phyloP scores from a whole-genome alignment of 2,888 invertebrate species.

The Drosophila mimica region DNA sequence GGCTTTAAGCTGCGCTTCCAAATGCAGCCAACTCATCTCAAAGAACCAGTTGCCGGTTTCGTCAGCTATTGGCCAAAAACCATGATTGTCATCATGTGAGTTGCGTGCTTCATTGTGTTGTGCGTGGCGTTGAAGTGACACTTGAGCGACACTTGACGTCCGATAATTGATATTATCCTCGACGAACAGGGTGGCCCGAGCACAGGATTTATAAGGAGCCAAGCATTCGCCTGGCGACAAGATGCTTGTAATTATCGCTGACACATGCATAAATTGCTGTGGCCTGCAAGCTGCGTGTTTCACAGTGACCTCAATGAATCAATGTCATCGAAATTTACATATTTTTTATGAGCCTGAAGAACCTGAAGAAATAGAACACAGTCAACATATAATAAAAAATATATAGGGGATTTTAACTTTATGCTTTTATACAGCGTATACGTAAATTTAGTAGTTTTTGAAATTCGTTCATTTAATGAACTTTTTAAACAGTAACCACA shows the following conservation, averaged over 20 bases:
- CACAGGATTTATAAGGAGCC: constrained; percentile 2
- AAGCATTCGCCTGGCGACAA: constrained; percentile 38
- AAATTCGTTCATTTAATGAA: not conserved
- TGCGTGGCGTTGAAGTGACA: constrained; percentile 76
- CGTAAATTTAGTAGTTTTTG: not conserved
- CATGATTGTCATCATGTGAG: constrained; percentile 58
- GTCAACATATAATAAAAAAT: not conserved
- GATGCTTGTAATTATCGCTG: constrained; percentile 66
- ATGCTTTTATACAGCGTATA: not conserved
- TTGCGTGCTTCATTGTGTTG: constrained; percentile 41
- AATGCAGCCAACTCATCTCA: constrained; percentile 33
- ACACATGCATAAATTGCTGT: constrained; percentile 54
- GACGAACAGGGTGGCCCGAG: constrained; percentile 2
- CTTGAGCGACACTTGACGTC: constrained; percentile 77
- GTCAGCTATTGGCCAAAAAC: constrained; percentile 24
- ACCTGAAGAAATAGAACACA: not conserved
- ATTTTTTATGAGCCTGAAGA: not conserved
- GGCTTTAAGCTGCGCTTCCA: constrained; percentile 23
- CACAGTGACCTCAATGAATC: constrained; percentile 21
- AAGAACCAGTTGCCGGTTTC: constrained; percentile 11
- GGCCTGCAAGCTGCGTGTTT: constrained; percentile 13
- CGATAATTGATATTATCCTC: constrained; percentile 72
- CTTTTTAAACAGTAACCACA: not conserved
- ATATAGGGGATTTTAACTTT: not conserved
- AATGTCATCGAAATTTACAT: constrained; percentile 28